phyloP scores from a whole-genome alignment of 2,113 vertebrate species.

The Tamias sibiricus region DNA sequence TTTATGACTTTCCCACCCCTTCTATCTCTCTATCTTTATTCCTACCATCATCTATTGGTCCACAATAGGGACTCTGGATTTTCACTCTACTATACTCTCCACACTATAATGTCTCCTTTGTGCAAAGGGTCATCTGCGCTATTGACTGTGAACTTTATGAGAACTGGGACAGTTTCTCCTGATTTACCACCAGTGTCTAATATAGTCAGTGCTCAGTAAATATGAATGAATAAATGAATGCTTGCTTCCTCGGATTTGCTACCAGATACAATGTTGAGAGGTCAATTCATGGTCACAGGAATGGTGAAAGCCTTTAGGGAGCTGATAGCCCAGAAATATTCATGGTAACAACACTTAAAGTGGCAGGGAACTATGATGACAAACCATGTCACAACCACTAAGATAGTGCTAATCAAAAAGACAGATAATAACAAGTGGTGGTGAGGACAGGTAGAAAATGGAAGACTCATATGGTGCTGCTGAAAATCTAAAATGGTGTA shows the following conservation, averaged over 20 bases:
- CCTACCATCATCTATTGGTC: not conserved
- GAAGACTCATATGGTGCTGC: not conserved
- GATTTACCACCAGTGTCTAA: not conserved
- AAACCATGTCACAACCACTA: not conserved
- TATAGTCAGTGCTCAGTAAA: not conserved
- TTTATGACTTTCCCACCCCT: not conserved
- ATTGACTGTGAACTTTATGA: slow-evolving; percentile 16
- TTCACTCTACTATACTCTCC: not conserved
- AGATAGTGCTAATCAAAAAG: not conserved
- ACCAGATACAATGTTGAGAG: not conserved
- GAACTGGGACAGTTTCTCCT: not conserved
- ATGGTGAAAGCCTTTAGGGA: not conserved
- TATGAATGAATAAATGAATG: slow-evolving; percentile 9
- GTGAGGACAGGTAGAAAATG: not conserved
- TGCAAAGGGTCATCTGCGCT: not conserved
- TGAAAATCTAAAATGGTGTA: not conserved
- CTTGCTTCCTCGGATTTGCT: slow-evolving; percentile 50
- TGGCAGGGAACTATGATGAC: not conserved
- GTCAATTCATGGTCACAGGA: not conserved
- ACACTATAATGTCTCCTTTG: not conserved
- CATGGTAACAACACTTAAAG: slow-evolving; percentile 2
- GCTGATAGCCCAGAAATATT: not conserved
- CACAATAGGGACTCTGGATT: not conserved
- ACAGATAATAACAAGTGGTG: not conserved
- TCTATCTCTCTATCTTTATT: not conserved